Base-by-base conservation (phyloP, 2,888 invertebrate species). In the Noctua fimbriata region DNA sequence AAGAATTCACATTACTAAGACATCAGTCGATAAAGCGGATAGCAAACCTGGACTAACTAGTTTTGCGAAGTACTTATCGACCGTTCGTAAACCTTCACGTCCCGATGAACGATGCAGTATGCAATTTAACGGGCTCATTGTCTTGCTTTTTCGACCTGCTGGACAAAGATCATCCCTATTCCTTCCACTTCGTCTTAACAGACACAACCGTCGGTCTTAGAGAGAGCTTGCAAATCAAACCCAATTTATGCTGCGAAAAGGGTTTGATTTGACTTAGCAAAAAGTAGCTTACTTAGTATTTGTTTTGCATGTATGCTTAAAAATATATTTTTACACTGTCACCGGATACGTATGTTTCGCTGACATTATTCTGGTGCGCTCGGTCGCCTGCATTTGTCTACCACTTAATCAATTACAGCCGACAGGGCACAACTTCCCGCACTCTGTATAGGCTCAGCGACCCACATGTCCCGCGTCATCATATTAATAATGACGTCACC, bases 391-490 rank as follows among this genome's bases (percentile, higher is more conserved):
- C 88, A 84, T 81, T 88, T 84, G 90, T 89, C 87, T 84, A 88
- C 92, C 93, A 95, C 94, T 95, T 95, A 94, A 94, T 94, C 95
- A 95, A 95, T 96, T 95, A 92, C 86, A 85, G 85, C 89, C 85
- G 69, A 82, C 84, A 81, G 85, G 85, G 90, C 82, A 88, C 87
- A 84, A 91, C 92, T 91, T 94, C 94, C 95, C 93, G 91, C 90
- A 89, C 83, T 87, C 85, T 88, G 89, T 89, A 89, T 82, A 85
- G 80, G 85, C 85, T 89, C 90, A 86, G 85, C 92, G 90, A 90
- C 93, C 93, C 94, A 93, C 92, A 93, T 95, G 94, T 94, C 94
- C 95, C 93, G 92, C 92, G 93, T 92, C 93, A 94, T 92, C 93
- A 92, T 92, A 92, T 91, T 91, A 92, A 90, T 85, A 87, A 90